Evolutionary conservation across 2,797 vertebrate species (phyloP).

Genomic region (Hipposideros larvatus): DNA sequence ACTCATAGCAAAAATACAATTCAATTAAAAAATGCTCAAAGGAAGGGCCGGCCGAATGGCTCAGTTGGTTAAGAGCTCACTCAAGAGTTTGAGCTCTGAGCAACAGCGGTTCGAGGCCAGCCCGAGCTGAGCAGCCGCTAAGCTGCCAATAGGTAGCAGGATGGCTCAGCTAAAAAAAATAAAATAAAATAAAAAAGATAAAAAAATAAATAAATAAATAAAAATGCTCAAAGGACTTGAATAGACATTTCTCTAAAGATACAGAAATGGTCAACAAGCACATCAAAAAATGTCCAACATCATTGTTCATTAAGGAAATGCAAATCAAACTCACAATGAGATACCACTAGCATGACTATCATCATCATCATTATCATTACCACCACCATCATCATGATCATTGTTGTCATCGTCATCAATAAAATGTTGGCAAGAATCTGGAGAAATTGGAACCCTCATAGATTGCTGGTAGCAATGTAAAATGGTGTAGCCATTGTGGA

Average conservation of each 20-base stretch:
- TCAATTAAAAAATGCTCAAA: not conserved
- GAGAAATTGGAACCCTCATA: not conserved
- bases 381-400: not conserved
- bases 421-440: not conserved
- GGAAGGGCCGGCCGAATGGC: too few relatives aligned
- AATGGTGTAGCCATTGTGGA: not conserved
- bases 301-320: not conserved
- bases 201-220: too few relatives aligned
- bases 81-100: too few relatives aligned
- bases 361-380: not conserved
- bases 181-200: too few relatives aligned
- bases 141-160: too few relatives aligned
- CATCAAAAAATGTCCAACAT: not conserved
- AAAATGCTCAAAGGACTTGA: not conserved
- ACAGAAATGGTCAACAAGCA: not conserved
- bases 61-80: too few relatives aligned
- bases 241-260: not conserved
- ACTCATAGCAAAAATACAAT: not conserved
- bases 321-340: not conserved
- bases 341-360: not conserved
- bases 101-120: too few relatives aligned
- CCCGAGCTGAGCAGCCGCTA: too few relatives aligned
- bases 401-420: not conserved
- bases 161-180: too few relatives aligned
- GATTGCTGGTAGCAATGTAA: not conserved